These are phyloP conservation scores for Epistrophe eligans DNA, from an alignment of 2,888 invertebrate species.

Conservation along the genomic window DNA sequence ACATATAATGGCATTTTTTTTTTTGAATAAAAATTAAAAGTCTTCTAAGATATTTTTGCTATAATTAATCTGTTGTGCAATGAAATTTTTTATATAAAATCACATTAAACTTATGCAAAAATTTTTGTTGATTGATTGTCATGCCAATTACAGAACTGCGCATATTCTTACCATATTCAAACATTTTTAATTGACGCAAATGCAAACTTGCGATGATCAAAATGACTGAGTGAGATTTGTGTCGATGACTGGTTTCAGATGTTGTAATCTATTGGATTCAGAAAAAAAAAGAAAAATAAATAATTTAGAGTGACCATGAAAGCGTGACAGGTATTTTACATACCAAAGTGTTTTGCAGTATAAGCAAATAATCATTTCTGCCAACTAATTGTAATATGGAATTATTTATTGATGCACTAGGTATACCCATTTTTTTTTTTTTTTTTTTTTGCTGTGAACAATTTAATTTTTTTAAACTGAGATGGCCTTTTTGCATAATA, in stretches of 20 bases:
- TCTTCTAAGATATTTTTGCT: not conserved
- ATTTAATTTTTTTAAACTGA: not conserved
- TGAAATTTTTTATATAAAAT: not conserved
- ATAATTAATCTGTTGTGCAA: not conserved
- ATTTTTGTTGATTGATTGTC: constrained; percentile 19
- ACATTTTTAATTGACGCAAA: constrained; percentile 43
- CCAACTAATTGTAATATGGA: constrained; percentile 29
- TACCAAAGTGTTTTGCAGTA: constrained; percentile 70
- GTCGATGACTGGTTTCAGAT: constrained; percentile 33
- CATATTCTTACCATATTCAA: constrained; percentile 11
- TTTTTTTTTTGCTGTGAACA: not conserved
- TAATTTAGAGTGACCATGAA: constrained; percentile 44
- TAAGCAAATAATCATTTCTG: constrained; percentile 5
- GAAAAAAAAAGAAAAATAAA: not conserved
- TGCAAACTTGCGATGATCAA: constrained; percentile 29
- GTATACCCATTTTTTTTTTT: not conserved
- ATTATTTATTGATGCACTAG: not conserved
- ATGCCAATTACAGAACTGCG: constrained; percentile 1
- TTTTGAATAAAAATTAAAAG: not conserved
- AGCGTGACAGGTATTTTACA: constrained; percentile 66
- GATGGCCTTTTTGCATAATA: constrained; percentile 3
- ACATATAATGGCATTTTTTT: not conserved
- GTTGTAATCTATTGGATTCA: constrained; percentile 51
- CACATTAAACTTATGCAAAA: not conserved
- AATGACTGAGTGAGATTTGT: not conserved